Evolutionary conservation across 2,113 vertebrate genomes (phyloP).

Genomic region (Pygoscelis antarcticus): DNA sequence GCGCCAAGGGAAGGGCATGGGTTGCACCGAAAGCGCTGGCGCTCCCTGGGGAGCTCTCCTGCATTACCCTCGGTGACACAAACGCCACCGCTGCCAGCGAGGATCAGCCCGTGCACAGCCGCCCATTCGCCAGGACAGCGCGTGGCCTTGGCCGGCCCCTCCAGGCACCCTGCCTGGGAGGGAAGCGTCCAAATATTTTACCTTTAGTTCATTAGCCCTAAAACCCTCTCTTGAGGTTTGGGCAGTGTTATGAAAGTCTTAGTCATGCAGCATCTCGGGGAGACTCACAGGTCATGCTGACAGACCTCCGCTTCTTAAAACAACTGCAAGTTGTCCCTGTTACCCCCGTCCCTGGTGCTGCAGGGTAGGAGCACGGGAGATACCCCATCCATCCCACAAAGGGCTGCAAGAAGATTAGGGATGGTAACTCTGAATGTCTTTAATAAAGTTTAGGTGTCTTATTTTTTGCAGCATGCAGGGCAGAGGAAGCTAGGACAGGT

Average conservation of each 20-base stretch:
- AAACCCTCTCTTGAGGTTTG: background rate
- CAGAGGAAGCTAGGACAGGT: background rate
- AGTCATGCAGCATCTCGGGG: background rate
- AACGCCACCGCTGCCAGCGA: accelerated
- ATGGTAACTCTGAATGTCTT: too few species aligned
- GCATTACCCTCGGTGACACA: accelerated
- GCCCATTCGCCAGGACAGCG: background rate
- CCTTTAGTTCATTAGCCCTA: background rate
- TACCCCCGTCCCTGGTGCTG: too few species aligned
- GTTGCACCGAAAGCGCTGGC: accelerated
- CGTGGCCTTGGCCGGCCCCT: background rate
- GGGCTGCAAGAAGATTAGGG: background rate
- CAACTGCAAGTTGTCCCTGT: accelerated
- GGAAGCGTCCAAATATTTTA: accelerated
- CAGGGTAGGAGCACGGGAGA: background rate
- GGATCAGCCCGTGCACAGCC: background rate
- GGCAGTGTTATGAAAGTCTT: background rate
- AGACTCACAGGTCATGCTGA: background rate
- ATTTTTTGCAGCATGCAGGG: too few species aligned
- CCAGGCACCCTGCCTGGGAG: background rate
- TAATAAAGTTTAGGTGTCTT: too few species aligned
- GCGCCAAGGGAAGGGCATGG: accelerated
- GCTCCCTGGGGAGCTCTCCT: background rate
- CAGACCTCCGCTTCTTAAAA: background rate
- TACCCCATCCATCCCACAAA: background rate